Evolutionary conservation across 35 echinoderm and acorn worm genomes (phyloP), one percentile per base, ranked within the genome.

Genomic region (Lytechinus pictus): DNA sequence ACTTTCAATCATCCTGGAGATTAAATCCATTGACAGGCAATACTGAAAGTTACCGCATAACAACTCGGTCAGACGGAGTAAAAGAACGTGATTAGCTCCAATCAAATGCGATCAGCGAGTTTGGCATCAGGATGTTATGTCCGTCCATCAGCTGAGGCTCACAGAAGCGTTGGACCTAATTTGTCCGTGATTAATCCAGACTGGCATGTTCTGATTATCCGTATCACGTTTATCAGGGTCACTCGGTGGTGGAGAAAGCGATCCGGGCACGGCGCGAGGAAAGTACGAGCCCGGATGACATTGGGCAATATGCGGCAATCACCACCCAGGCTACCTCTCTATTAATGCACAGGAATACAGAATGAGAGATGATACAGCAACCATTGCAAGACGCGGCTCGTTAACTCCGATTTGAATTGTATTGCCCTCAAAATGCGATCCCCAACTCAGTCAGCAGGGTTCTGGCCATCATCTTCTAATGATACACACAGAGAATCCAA

Each of bases 211-310:
- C 66, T n/a, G 66, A 79, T 79, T 79, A 79, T 79, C 66, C 19
- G n/a, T 79, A 79, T 79, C 66, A 79, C 19, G 66, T 79, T 79
- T 79, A 79, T 24, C 66, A 79, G 66, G 66, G 66, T 79, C 66
- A 79, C 21, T 79, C 66, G 21, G 19, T 24, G n/a, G 19, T 24
- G 66, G 66, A 24, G 66, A 79, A 79, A 79, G 66, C 66, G 66
- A 79, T 79, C 66, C 19, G 66, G 66, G 66, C 66, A 79, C 66
- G 66, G 4, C 16, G 66, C 66, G 1, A 79, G 16, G 21, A 79
- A 79, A 79, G 66, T 79, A 79, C 66, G 14, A 79, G 66, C 66
- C 66, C 66, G 16, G 66, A 79, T 24, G 8, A 16, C 66, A 79
- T 24, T n/a, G 66, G 33, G 66, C 66, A 16, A 79, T 79, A 16